A percentile compares a stretch with the other conserved stretches of the same genome.
Evolutionary conservation across 2,888 invertebrate genomes (phyloP).

Genomic region (Strigamia transsilvanica): DNA sequence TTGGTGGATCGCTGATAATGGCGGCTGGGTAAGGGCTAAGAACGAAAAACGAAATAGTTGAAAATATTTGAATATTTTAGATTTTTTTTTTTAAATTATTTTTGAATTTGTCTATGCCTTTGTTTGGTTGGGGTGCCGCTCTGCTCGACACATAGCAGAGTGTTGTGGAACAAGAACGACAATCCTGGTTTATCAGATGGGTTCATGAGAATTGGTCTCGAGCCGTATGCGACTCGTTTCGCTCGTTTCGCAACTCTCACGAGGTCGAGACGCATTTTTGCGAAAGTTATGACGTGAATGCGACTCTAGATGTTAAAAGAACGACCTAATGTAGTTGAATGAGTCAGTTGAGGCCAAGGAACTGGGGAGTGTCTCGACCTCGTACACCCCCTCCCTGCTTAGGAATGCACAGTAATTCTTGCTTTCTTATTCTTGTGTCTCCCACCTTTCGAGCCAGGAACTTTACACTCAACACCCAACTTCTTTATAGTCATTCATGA

Average conservation of each 20-base stretch:
- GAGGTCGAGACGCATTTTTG: not conserved
- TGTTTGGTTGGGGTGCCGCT: not conserved
- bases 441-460: conserved; percentile 16
- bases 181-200: conserved; percentile 12
- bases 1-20: conserved; percentile 64
- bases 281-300: not conserved
- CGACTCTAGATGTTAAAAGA: not conserved
- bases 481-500: conserved; percentile 25
- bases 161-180: not conserved
- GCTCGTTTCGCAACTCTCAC: no score
- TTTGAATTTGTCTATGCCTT: no score
- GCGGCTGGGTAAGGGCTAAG: conserved; percentile 65
- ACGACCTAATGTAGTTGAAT: conserved; percentile 3
- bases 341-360: conserved; percentile 35
- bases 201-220: conserved; percentile 1
- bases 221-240: not conserved
- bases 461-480: not conserved
- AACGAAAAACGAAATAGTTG: no score
- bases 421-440: not conserved
- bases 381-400: not conserved
- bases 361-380: conserved; percentile 22
- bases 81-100: no score
- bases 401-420: no score
- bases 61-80: no score
- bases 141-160: not conserved